Evolutionary conservation across 2,797 vertebrate genomes (phyloP).

Genomic region (Euphonia xanthogaster): DNA sequence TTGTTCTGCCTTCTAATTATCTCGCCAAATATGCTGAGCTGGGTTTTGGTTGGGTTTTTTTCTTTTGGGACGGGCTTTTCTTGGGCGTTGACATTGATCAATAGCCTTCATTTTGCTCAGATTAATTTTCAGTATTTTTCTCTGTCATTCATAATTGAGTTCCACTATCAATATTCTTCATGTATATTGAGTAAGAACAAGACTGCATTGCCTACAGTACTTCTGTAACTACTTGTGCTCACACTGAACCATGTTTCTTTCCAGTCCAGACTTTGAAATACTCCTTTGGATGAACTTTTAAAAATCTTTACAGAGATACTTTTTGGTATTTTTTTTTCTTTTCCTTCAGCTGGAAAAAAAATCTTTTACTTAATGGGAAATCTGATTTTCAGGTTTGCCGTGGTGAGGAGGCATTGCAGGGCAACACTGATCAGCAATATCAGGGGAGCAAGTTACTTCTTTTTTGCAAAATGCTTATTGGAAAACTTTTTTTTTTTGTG

Average conservation of each 20-base stretch:
- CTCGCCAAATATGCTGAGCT: background rate
- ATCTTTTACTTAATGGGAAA: background rate
- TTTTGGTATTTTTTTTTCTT: background rate
- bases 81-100: background rate
- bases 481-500: background rate
- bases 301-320: background rate
- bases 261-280: background rate
- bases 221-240: background rate
- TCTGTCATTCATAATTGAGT: conserved; percentile 6
- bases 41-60: background rate
- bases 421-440: background rate
- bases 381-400: background rate
- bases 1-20: background rate
- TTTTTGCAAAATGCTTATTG: background rate
- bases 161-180: background rate
- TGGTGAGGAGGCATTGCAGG: background rate
- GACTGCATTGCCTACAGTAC: background rate
- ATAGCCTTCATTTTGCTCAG: conserved; percentile 17
- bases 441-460: background rate
- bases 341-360: background rate
- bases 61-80: background rate
- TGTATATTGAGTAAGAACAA: background rate
- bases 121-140: conserved; percentile 35
- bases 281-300: background rate
- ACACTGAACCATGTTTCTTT: background rate